Conservation (phyloP, 2,113 vertebrate species). For the Andinoacara biseriatus region DNA sequence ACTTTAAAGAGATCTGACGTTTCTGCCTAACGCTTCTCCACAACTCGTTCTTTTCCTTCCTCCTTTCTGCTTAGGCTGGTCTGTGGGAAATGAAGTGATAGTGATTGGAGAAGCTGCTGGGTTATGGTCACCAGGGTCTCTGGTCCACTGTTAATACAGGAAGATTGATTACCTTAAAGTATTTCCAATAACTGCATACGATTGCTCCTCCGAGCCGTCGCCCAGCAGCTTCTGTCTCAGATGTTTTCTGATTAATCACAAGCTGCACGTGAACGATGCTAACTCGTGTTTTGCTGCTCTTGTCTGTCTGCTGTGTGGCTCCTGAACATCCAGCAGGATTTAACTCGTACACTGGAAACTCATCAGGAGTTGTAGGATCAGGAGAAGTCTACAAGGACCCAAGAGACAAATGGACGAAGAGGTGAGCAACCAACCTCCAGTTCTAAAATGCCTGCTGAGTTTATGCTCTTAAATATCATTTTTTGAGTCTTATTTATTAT, state of each 20-base stretch:
- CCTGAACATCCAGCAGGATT: constrained; percentile 83
- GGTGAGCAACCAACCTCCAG: constrained; percentile 76
- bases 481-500: not conserved
- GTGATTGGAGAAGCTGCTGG: constrained; percentile 67
- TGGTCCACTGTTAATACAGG: not conserved
- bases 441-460: not conserved
- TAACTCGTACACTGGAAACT: constrained; percentile 90
- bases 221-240: constrained; percentile 69
- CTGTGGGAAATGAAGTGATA: constrained; percentile 58
- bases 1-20: constrained; percentile 20
- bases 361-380: constrained; percentile 84
- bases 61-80: constrained; percentile 63
- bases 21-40: constrained; percentile 53
- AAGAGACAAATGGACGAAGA: constrained; percentile 88
- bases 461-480: not conserved
- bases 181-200: not conserved
- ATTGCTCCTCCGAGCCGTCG: not conserved
- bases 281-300: constrained; percentile 41
- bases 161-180: not conserved
- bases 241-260: not conserved
- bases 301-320: constrained; percentile 36
- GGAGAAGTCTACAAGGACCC: constrained; percentile 88
- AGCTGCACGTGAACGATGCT: not conserved
- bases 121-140: constrained; percentile 1
- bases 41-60: constrained; percentile 1